Evolutionary conservation across 2,888 invertebrate genomes (phyloP).

Genomic region (Resseliella maxima): DNA sequence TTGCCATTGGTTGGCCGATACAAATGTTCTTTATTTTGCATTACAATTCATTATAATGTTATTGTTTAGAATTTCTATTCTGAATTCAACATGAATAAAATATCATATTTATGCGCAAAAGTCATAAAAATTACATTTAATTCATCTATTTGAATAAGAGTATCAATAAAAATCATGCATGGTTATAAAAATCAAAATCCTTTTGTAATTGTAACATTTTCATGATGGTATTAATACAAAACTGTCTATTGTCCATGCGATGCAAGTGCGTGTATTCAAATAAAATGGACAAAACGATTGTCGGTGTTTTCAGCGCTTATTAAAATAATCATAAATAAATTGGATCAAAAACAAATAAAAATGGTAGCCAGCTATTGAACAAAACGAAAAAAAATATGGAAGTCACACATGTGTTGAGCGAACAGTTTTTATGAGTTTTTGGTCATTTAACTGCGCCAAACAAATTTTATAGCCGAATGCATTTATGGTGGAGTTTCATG

Average conservation of each 20-base stretch:
- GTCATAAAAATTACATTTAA: constrained; percentile 42
- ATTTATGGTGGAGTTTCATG: neutral
- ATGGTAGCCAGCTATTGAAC: neutral
- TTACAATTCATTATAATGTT: neutral
- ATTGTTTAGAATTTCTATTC: constrained; percentile 12
- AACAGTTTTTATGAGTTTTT: neutral
- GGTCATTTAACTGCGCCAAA: constrained; percentile 53
- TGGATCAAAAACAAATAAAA: constrained; percentile 53
- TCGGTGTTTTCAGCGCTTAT: constrained; percentile 30
- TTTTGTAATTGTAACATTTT: constrained; percentile 51
- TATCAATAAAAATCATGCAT: constrained; percentile 20
- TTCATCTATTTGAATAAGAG: neutral
- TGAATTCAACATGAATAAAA: neutral
- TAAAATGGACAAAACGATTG: neutral
- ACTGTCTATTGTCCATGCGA: neutral
- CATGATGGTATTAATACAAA: neutral
- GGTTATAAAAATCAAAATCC: constrained; percentile 55
- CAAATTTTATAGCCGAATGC: constrained; percentile 51
- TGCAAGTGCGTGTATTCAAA: constrained; percentile 29
- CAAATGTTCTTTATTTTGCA: neutral
- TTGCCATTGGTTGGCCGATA: neutral
- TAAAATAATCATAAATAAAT: constrained; percentile 55
- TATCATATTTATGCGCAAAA: neutral
- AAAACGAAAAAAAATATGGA: no score
- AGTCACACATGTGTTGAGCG: constrained; percentile 34